Base-by-base conservation (phyloP, 1,140 invertebrate species). In the Heliconius eleuchia region DNA sequence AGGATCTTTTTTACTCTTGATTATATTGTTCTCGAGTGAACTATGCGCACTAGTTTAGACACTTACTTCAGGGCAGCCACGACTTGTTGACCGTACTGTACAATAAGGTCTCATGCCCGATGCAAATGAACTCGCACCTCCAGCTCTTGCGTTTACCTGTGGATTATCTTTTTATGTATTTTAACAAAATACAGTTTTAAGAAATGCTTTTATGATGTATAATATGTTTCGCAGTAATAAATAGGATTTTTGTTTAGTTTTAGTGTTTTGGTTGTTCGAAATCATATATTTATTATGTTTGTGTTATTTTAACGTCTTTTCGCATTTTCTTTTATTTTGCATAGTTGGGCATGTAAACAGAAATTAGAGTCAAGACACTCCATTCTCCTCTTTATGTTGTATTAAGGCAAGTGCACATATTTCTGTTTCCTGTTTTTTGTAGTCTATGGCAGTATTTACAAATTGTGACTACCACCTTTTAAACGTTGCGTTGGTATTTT, bases 91-190 rank as follows among this genome's bases (percentile, higher is more conserved):
- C 42, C 42, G 42, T 46, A 46, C 42, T 46, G 13, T 46, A 46
- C 42, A 46, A 46, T 46, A 46, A 70, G 39, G 50, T 73, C 74
- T 76, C 71, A 76, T 76, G 57, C 16, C 19, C 55, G 13, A 76
- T 80, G 74, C 79, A 80, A 80, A 77, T 50, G 66, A 52, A 76
- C 76, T 42, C 42, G 73, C 73, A 71, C 60, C 71, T 74, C 46
- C 60, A 71, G 30, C 52, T 71, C 73, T 52, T 73, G 55, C 46
- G 23, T 42, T 3, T 27, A 55, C 37, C n/a, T 66, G 52, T 73
- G 72, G 72, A 73, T 23, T 66, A 27, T 23, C 57, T 66, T 66
- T 66, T 66, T 66, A 27, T 27, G 27, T 66, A 66, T 60, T 60
- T 60, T 66, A 66, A 66, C 3, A 66, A 66, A 66, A 11, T 66